phyloP scores from a whole-genome alignment of 1,140 invertebrate species.

The Polyergus mexicanus region DNA sequence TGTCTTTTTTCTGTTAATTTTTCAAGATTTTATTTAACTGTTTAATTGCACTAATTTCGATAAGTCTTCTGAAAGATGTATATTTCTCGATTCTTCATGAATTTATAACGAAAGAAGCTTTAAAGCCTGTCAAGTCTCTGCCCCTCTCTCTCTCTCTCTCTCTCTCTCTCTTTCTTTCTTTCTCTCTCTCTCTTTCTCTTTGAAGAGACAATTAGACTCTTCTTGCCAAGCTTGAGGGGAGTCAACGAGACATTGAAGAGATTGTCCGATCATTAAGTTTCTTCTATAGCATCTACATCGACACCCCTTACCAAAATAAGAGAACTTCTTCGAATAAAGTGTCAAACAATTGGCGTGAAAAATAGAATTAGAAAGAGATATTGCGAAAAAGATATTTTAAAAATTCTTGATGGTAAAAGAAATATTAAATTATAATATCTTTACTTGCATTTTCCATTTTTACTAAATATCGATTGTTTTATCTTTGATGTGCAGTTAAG shows the following conservation, averaged over 20 bases:
- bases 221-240: slow-evolving; percentile 68
- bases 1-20: background rate
- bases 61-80: slow-evolving; percentile 43
- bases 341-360: slow-evolving; percentile 1
- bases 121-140: slow-evolving; percentile 53
- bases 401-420: no score
- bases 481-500: no score
- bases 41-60: slow-evolving; percentile 70
- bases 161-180: background rate
- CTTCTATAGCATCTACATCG: slow-evolving; percentile 38
- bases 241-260: slow-evolving; percentile 67
- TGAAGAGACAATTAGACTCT: slow-evolving; percentile 73
- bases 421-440: no score
- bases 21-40: background rate
- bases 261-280: slow-evolving; percentile 67
- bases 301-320: slow-evolving; percentile 57
- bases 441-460: no score
- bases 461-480: no score
- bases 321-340: slow-evolving; percentile 61
- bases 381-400: no score
- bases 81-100: slow-evolving; percentile 62
- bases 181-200: slow-evolving; percentile 25
- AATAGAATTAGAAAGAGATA: no score
- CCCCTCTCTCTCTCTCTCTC: slow-evolving; percentile 1
- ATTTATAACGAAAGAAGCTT: slow-evolving; percentile 71